Conservation (phyloP, 37 sponge, comb jelly and placozoan species). For the Ianthella basta region DNA sequence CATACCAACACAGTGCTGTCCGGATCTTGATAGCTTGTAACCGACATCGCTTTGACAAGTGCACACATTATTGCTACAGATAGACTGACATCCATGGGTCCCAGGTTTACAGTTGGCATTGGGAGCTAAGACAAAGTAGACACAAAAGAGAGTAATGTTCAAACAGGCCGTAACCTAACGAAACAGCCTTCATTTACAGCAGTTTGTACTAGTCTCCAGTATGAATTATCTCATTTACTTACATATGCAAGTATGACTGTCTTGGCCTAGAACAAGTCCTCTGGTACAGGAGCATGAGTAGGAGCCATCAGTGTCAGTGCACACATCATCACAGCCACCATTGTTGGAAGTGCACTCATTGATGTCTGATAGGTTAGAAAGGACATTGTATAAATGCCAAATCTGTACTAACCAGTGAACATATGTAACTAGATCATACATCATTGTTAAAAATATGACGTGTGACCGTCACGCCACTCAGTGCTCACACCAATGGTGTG, state of each 20-base stretch:
- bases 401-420: no score
- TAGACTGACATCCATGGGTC: conserved; percentile 27
- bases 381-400: neutral
- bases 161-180: no score
- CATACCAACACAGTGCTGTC: conserved; percentile 10
- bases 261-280: neutral
- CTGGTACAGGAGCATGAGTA: neutral
- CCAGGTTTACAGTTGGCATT: neutral
- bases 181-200: no score
- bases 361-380: neutral
- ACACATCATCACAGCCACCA: conserved; percentile 19
- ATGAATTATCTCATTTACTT: no score
- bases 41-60: neutral
- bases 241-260: no score
- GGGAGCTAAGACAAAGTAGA: neutral
- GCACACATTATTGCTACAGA: neutral
- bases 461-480: no score
- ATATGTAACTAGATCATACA: no score
- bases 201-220: no score
- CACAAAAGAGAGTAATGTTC: no score
- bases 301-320: neutral
- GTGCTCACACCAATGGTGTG: no score
- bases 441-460: no score
- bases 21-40: conserved; percentile 6
- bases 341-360: neutral